Evolutionary conservation across 2,888 invertebrate genomes (phyloP).

Genomic region (Rhogogaster chlorosoma): DNA sequence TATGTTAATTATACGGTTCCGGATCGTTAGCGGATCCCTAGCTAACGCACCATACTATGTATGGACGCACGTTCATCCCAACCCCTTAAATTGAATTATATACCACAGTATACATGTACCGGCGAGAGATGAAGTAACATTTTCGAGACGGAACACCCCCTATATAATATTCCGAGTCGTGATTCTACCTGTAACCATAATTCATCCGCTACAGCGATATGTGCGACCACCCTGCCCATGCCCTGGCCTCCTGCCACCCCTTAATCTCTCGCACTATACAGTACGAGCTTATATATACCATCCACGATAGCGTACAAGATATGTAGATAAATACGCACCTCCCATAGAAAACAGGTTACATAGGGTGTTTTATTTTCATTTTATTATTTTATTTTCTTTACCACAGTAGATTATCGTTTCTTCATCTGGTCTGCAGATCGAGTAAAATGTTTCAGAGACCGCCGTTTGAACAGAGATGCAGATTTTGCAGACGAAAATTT

Average conservation of each 20-base stretch:
- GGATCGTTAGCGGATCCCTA: slow-evolving; percentile 18
- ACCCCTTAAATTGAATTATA: slow-evolving; percentile 6
- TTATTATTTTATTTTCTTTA: background rate
- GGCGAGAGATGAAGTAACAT: background rate
- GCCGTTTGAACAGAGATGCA: background rate
- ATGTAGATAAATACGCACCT: slow-evolving; percentile 46
- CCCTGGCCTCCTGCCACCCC: slow-evolving; percentile 32
- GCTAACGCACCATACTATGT: background rate
- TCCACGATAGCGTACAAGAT: slow-evolving; percentile 4
- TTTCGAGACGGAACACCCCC: slow-evolving; percentile 43
- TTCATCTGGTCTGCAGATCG: background rate
- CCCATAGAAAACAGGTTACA: slow-evolving; percentile 32
- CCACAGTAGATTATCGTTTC: background rate
- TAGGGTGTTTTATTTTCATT: slow-evolving; percentile 26
- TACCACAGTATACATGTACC: background rate
- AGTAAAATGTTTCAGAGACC: background rate
- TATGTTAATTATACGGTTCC: slow-evolving; percentile 13
- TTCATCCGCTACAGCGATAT: slow-evolving; percentile 39
- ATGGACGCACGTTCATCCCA: background rate
- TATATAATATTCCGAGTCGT: slow-evolving; percentile 44
- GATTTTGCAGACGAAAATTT: background rate
- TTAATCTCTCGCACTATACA: slow-evolving; percentile 43
- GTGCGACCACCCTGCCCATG: slow-evolving; percentile 42
- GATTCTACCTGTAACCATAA: slow-evolving; percentile 48
- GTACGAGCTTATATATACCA: background rate